phyloP scores from a whole-genome alignment of 2,113 vertebrate species.

The Felis catus region F.catus_Fca126_mat1.0 CM031420.1:135376501-135377000 shows the following conservation, averaged over 20 bases:
- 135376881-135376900: background rate
- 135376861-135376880: background rate
- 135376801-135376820: background rate
- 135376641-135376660: background rate
- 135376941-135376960: background rate
- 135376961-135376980: background rate
- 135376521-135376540: background rate
- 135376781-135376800: background rate
- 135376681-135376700: background rate
- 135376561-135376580: background rate
- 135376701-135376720: background rate
- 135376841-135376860: background rate
- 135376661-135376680: background rate
- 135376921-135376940: background rate
- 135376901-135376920: background rate
- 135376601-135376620: background rate
- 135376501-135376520: background rate
- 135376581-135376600: background rate
- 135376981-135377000: background rate
- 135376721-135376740: background rate
- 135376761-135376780: background rate
- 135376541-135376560: background rate
- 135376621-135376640: background rate
- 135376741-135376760: background rate
- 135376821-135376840: background rate